Base-by-base conservation (phyloP, 1,140 invertebrate species). In the Leguminivora glycinivorella region DNA sequence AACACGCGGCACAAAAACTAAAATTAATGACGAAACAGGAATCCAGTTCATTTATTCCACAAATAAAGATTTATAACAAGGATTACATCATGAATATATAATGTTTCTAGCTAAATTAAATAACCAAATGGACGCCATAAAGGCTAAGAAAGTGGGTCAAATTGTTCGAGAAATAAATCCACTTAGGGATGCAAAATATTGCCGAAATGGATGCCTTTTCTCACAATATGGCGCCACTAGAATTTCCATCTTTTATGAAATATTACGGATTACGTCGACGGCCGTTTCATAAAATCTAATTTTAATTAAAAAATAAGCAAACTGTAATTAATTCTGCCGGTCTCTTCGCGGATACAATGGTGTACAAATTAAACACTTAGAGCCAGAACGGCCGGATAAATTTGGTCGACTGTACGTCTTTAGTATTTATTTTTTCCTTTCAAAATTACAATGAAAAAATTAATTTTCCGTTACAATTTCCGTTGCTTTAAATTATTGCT, bases 201-300 rank as follows among this genome's bases (percentile, higher is more conserved):
- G 73, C 81, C 79, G 76, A 82, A 91, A 87, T 83, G 84, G 83
- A 89, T 85, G 85, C 84, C 88, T 84, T 90, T 88, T 85, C 83
- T 87, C 83, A 85, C 89, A 91, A 91, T 91, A 91, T 90, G 89
- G 88, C 84, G 89, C 89, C 83, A 82, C 85, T 89, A 85, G 77
- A 87, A 91, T 91, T 89, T 89, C 88, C 89, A 91, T 91, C 87
- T 91, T 90, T 91, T 87, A 89, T 90, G 85, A 91, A 90, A 89
- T 88, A 89, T 89, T 88, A 85, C 81, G 79, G 85, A 89, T 87
- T 85, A 87, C 79, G 78, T 77, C 71, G 71, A 76, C 75, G 82
- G 82, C 81, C 80, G 80, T 86, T 88, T 83, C 81, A 75, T 85
- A 83, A 83, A 86, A 89, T 88, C 83, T 86, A 89, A 89, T 87